Base-by-base conservation (phyloP, 2,797 vertebrate genomes). In the Telmatherina bonti region DNA sequence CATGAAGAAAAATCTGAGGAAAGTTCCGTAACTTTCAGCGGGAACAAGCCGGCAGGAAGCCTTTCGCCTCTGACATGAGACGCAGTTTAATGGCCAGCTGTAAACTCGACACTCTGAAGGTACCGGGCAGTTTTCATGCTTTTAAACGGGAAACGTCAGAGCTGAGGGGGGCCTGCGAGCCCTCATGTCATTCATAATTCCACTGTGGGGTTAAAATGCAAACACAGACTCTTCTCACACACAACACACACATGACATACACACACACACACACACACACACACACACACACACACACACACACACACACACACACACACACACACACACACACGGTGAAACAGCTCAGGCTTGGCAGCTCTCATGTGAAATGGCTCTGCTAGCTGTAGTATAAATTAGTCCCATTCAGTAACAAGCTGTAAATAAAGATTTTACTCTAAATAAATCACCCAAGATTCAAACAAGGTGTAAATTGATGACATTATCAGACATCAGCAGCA, bases 171-270 rank as follows among this genome's bases (percentile, higher is more conserved):
- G 30, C 81, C 41, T 43, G 47, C 63, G 54, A 68, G 67, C 45
- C 58, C 33, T 62, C 57, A 54, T 65, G 52, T 36, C 18, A 71
- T 83, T 70, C 57, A 36, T 54, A 67, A 78, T 67, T 84, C 57
- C 41, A 59, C 31, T 72, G 51, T 58, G 29, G 73, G 79, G 81
- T 53, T 22, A 67, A 81, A 84, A 67, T 68, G 58, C 62, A 78
- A 75, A 79, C 38, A 45, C 51, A 51, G 58, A 61, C 75, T 51
- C 6, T 76, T 84, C 79, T 74, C 52, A 27, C 49, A 26, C 45
- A 13, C 15, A 58, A n/a, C n/a, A n/a, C n/a, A n/a, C n/a, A n/a
- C n/a, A n/a, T n/a, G n/a, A n/a, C n/a, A n/a, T n/a, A n/a, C 26
- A 74, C 33, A 3, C 53, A 62, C 61, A 74, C 57, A 70, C 18